Evolutionary conservation across 2,113 vertebrate genomes (phyloP).

Genomic region (Tragulus kanchil): DNA sequence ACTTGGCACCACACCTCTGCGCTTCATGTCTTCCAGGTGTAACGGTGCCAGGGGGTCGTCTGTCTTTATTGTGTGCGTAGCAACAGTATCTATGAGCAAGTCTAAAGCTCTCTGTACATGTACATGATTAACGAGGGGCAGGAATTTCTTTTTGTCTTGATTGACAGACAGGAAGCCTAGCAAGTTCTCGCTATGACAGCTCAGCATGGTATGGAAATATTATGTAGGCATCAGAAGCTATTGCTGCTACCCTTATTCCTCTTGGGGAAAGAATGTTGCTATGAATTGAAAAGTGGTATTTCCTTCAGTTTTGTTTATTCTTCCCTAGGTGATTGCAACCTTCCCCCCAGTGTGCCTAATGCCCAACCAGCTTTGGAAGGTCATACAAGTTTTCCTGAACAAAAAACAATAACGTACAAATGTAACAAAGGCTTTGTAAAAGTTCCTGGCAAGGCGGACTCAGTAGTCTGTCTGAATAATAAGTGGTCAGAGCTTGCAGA

Average conservation of each 20-base stretch:
- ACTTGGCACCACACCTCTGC: fast-evolving
- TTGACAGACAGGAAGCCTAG: not conserved
- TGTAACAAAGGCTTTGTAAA: slow-evolving; percentile 43
- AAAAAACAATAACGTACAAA: not conserved
- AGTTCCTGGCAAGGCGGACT: not conserved
- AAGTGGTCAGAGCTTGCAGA: slow-evolving; percentile 10
- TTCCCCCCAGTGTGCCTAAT: slow-evolving; percentile 49
- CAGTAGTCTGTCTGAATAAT: not conserved
- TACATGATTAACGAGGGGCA: not conserved
- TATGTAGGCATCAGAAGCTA: not conserved
- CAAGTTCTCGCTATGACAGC: not conserved
- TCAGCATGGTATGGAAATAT: not conserved
- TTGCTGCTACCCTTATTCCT: not conserved
- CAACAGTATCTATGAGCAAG: not conserved
- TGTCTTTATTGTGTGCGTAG: not conserved
- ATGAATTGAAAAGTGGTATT: not conserved
- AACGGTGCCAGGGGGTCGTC: not conserved
- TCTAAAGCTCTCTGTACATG: not conserved
- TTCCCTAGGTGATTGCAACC: slow-evolving; percentile 66
- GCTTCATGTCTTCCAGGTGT: not conserved
- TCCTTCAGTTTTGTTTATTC: not conserved
- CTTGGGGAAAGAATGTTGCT: not conserved
- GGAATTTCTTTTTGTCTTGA: not conserved
- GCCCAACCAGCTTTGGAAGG: fast-evolving
- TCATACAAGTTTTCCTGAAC: fast-evolving